These are phyloP conservation scores for Peromyscus californicus DNA, from an alignment of 2,113 vertebrate genomes.

Conservation along the genomic window DNA sequence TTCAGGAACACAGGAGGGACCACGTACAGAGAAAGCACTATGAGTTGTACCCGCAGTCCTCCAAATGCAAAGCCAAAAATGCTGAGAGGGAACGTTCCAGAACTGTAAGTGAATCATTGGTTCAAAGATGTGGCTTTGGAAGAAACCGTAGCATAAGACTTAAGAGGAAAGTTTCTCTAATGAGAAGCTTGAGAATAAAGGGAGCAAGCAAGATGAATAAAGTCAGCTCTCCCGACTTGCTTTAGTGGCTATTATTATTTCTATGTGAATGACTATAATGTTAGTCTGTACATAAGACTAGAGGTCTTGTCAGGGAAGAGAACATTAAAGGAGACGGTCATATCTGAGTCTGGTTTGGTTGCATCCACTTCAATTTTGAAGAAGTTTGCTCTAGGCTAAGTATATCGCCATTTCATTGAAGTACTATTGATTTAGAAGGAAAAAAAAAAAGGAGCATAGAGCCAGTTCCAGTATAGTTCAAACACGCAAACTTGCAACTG, in stretches of 20 bases:
- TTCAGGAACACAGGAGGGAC: not conserved
- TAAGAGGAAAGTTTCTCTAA: not conserved
- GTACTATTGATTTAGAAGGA: conserved; percentile 41
- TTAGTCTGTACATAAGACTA: not conserved
- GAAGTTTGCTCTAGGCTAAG: conserved; percentile 37
- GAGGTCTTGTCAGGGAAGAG: not conserved
- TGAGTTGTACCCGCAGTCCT: not conserved
- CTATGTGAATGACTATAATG: not conserved
- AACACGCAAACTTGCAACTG: conserved; percentile 18
- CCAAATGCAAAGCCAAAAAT: not conserved
- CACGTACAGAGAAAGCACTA: rapidly evolving
- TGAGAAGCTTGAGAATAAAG: not conserved
- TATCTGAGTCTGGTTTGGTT: conserved; percentile 23
- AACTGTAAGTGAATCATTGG: not conserved
- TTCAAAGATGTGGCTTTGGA: not conserved
- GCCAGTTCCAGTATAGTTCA: conserved; percentile 39
- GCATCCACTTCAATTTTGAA: not conserved
- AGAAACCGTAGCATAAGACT: not conserved
- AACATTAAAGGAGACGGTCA: conserved; percentile 22
- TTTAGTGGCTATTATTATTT: not conserved
- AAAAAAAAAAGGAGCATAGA: not conserved
- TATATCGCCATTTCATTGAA: conserved; percentile 9
- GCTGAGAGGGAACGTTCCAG: not conserved
- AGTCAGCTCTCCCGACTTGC: not conserved
- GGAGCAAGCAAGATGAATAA: not conserved